Conservation (phyloP, 2,113 vertebrate genomes). For the Microtus oregoni region DNA sequence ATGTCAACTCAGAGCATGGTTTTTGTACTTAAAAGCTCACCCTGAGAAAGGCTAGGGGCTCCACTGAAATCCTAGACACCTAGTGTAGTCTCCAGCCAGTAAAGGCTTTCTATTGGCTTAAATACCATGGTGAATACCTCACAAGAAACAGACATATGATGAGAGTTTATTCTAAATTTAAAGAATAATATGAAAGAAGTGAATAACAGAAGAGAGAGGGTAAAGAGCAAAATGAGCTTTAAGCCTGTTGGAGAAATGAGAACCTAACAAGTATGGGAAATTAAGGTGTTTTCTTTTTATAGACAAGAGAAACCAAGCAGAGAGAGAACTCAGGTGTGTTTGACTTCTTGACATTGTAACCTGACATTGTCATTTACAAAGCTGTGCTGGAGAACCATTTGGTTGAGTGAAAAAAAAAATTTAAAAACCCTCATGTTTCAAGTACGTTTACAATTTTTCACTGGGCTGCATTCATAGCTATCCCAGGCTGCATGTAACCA, state of each 20-base stretch:
- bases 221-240: constrained; percentile 42
- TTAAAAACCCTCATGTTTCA: not conserved
- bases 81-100: not conserved
- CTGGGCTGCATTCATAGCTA: not conserved
- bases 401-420: not conserved
- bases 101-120: not conserved
- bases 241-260: constrained; percentile 8
- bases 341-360: not conserved
- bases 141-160: not conserved
- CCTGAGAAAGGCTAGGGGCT: not conserved
- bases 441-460: not conserved
- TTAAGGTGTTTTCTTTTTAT: not conserved
- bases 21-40: not conserved
- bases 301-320: constrained; percentile 4
- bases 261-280: constrained; percentile 15
- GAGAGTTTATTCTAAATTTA: not conserved
- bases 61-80: not conserved
- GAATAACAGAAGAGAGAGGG: constrained; percentile 23
- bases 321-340: not conserved
- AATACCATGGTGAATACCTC: not conserved
- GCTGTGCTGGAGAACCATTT: not conserved
- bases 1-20: not conserved
- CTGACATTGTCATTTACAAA: not conserved
- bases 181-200: not conserved
- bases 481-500: not conserved